A percentile compares a stretch with the other conserved stretches of the same genome.
These are phyloP conservation scores for Dryococelus australis DNA, from an alignment of 2,888 invertebrate species.

Conservation along the genomic window DNA sequence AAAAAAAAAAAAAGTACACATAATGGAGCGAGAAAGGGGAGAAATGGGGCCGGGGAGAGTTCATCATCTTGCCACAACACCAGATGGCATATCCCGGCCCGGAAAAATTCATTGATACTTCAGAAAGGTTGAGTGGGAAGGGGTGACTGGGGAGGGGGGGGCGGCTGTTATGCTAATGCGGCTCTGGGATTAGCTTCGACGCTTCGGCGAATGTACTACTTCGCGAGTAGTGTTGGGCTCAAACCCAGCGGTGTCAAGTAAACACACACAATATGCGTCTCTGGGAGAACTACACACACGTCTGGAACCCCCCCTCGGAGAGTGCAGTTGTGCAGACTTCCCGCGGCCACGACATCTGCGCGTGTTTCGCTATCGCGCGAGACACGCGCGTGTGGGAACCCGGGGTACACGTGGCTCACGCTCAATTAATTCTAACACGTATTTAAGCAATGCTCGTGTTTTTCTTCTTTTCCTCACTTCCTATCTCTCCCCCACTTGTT, in stretches of 20 bases:
- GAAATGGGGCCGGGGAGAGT: not conserved
- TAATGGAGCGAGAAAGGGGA: not conserved
- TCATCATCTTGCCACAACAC: conserved; percentile 11
- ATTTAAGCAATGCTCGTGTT: too few species aligned
- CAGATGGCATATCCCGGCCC: not conserved
- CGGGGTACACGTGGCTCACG: too few species aligned
- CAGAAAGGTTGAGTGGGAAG: not conserved
- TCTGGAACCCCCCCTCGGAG: not conserved
- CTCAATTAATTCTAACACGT: too few species aligned
- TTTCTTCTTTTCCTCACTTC: too few species aligned
- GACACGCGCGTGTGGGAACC: too few species aligned
- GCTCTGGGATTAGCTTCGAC: not conserved
- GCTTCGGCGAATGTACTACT: not conserved
- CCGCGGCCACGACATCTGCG: too few species aligned
- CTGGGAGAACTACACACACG: not conserved
- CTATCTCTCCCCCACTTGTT: too few species aligned
- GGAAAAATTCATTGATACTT: not conserved
- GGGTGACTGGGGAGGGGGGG: too few species aligned
- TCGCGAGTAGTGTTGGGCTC: not conserved
- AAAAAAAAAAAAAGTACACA: conserved; percentile 4
- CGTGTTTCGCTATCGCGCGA: too few species aligned
- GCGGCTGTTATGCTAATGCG: conserved; percentile 12
- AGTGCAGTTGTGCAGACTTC: too few species aligned
- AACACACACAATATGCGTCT: not conserved
- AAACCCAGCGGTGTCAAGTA: not conserved